Evolutionary conservation across 2,888 invertebrate genomes (phyloP).

Genomic region (Agrenia bidenticulata): DNA sequence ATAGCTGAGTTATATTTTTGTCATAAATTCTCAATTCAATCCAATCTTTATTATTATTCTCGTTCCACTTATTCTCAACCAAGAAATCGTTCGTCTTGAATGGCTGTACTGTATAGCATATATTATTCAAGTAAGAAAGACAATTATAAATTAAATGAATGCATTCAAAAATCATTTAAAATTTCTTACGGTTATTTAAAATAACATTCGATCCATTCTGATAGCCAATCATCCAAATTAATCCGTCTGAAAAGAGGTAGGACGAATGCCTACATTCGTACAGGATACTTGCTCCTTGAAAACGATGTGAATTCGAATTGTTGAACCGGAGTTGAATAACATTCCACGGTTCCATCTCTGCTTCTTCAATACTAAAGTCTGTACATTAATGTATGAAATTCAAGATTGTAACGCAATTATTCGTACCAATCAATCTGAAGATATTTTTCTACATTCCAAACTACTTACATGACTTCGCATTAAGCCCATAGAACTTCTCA

Average conservation of each 20-base stretch:
- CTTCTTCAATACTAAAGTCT: conserved; percentile 21
- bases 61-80: neutral
- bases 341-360: neutral
- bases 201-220: neutral
- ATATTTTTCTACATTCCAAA: too few relatives aligned
- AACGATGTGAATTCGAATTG: neutral
- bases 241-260: conserved; percentile 18
- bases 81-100: neutral
- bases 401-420: too few relatives aligned
- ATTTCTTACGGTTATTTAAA: neutral
- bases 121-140: neutral
- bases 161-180: too few relatives aligned
- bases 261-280: neutral
- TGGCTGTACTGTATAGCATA: neutral
- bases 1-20: neutral
- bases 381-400: too few relatives aligned
- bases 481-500: conserved; percentile 14
- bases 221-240: conserved; percentile 9
- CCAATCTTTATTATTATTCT: neutral
- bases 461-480: conserved; percentile 15
- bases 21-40: neutral
- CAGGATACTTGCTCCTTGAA: neutral
- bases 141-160: too few relatives aligned
- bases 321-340: neutral
- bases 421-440: too few relatives aligned